Evolutionary conservation across 64 coral and sea anemone genomes (phyloP), one percentile per base, ranked within the genome.

Genomic region (Platygyra sinensis): DNA sequence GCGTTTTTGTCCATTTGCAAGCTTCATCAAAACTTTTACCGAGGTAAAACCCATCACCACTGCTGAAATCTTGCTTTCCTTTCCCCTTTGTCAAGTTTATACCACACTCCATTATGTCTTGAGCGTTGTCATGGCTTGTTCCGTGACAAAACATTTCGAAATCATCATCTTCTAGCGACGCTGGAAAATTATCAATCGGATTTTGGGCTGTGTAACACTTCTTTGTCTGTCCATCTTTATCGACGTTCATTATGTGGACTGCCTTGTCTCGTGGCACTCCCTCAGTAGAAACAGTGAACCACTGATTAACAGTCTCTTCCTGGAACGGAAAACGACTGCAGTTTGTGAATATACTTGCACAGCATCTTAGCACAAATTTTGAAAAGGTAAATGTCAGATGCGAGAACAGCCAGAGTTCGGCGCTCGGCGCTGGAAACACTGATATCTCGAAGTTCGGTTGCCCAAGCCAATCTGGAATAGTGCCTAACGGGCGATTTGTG

Each of bases 31-130:
- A 81, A 4, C 67, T 72, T 13, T 82, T 73, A 22, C 32, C 80
- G 8, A 90, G 24, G n/a, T 90, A 90, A 78, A 90, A 90, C n/a
- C 88, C 88, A 13, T 73, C 49, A 0, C 76, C 62, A 31, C 31
- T 24, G 46, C 88, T 90, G 55, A 90, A 90, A 25, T 90, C 88
- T 27, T 24, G 72, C 24, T 42, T 55, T 18, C 15, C 32, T 9
- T 36, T 20, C 16, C 88, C 76, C 19, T 16, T 67, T 16, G n/a
- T n/a, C 36, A 90, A 32, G 29, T 52, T 12, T 33, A 90, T 81
- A 0, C 88, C 88, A 7, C 32, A 12, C n/a, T 52, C 22, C 4
- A 80, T 62, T 60, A 90, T 90, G n/a, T 63, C 11, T n/a, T 30
- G 24, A n/a, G 77, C 77, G 52, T 60, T 67, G 11, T 80, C 22